Evolutionary conservation across 1,140 invertebrate species (phyloP).

Genomic region (Pararge aegeria): DNA sequence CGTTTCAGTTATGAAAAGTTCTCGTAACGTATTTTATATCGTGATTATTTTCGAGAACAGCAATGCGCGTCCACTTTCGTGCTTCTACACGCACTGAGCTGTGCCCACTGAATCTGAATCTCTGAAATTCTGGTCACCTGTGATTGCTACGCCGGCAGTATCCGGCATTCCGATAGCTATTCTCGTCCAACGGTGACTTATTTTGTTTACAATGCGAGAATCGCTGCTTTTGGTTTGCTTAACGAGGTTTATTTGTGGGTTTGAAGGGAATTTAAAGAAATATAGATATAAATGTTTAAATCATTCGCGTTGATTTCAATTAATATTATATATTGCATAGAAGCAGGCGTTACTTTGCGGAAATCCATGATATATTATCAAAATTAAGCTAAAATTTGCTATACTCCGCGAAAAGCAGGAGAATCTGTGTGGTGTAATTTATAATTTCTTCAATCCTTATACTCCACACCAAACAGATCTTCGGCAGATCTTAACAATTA

Average conservation of each 20-base stretch:
- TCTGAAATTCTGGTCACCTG: slow-evolving; percentile 37
- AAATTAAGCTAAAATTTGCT: too few species aligned
- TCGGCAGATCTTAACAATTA: too few species aligned
- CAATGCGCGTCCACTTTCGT: slow-evolving; percentile 33
- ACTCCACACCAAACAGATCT: too few species aligned
- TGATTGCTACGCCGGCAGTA: slow-evolving; percentile 49
- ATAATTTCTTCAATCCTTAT: too few species aligned
- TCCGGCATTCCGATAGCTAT: slow-evolving; percentile 72
- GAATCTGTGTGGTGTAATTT: too few species aligned
- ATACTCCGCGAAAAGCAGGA: too few species aligned
- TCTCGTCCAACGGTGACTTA: slow-evolving; percentile 55
- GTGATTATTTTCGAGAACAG: slow-evolving; percentile 18
- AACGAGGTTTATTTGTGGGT: slow-evolving; percentile 18
- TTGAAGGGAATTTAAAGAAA: too few species aligned
- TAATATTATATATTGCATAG: too few species aligned
- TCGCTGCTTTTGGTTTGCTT: slow-evolving; percentile 48
- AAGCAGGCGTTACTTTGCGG: too few species aligned
- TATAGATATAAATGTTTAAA: neutral
- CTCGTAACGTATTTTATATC: slow-evolving; percentile 45
- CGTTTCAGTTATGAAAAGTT: slow-evolving; percentile 17
- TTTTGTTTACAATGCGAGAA: slow-evolving; percentile 62
- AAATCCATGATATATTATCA: too few species aligned
- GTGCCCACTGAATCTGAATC: slow-evolving; percentile 1
- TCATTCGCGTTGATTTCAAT: too few species aligned
- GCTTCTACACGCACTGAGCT: slow-evolving; percentile 40